phyloP scores from a whole-genome alignment of 1,140 invertebrate species.

The Lepidostoma basale region DNA sequence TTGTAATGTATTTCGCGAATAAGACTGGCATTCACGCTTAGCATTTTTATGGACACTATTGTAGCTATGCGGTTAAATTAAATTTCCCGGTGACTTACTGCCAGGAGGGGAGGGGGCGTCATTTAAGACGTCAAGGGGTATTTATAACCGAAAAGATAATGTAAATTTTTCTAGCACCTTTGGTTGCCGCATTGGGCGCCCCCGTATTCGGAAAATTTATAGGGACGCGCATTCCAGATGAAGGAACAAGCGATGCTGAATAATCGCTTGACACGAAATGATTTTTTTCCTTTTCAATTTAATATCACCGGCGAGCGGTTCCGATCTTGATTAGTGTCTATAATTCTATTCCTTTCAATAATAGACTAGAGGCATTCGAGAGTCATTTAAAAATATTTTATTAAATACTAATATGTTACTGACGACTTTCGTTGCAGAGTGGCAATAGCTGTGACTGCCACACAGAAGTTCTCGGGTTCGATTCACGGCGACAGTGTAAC shows the following conservation, averaged over 20 bases:
- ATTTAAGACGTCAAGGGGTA: slow-evolving; percentile 37
- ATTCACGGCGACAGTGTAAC: too few relatives aligned
- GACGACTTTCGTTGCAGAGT: too few relatives aligned
- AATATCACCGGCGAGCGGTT: slow-evolving; percentile 40
- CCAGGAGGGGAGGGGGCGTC: slow-evolving; percentile 18
- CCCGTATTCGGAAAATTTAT: slow-evolving; percentile 45
- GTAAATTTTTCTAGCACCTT: slow-evolving; percentile 45
- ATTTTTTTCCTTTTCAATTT: slow-evolving; percentile 44
- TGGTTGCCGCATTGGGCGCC: slow-evolving; percentile 23
- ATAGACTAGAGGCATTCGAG: too few relatives aligned
- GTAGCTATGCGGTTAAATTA: slow-evolving; percentile 37
- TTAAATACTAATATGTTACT: too few relatives aligned
- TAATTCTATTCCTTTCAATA: too few relatives aligned
- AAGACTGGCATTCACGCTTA: background rate
- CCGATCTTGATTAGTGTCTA: slow-evolving; percentile 43
- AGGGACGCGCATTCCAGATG: slow-evolving; percentile 44
- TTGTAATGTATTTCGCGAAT: slow-evolving; percentile 4
- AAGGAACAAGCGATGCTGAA: slow-evolving; percentile 41
- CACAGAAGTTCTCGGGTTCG: too few relatives aligned
- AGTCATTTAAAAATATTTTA: too few relatives aligned
- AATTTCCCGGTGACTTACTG: slow-evolving; percentile 38
- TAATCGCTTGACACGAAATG: slow-evolving; percentile 39
- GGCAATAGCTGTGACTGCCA: too few relatives aligned
- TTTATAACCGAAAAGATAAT: slow-evolving; percentile 46
- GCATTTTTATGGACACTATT: slow-evolving; percentile 32